Evolutionary conservation across 2,797 vertebrate species (phyloP).

Genomic region (Sylvia borin): DNA sequence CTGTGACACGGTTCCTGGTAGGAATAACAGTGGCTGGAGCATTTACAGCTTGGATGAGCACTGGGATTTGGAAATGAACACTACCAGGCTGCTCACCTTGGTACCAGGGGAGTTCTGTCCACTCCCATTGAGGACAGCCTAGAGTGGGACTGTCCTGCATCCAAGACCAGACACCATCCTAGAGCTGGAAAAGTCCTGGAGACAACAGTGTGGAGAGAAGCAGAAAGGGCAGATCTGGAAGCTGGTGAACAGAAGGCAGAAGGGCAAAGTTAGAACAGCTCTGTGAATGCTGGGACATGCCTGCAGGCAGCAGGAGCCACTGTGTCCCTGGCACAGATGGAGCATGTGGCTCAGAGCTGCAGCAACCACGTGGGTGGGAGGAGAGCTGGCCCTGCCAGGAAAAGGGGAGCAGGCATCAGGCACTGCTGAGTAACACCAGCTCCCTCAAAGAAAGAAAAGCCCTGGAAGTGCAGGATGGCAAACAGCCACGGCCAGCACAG

Average conservation of each 20-base stretch:
- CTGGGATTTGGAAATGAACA: neutral
- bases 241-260: constrained; percentile 33
- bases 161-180: neutral
- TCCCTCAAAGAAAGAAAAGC: neutral
- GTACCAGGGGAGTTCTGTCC: neutral
- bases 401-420: neutral
- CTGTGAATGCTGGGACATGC: neutral
- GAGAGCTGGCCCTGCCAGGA: neutral
- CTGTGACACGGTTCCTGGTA: accelerated
- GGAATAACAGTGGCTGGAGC: neutral
- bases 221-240: neutral
- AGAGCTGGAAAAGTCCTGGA: neutral
- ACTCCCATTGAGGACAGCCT: neutral
- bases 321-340: neutral
- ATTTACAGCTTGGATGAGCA: neutral
- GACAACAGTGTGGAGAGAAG: neutral
- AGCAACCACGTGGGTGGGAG: accelerated
- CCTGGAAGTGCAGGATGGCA: neutral
- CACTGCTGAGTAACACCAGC: accelerated
- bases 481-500: accelerated
- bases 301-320: neutral
- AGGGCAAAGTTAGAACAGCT: constrained; percentile 27
- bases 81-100: neutral
- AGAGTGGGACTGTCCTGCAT: neutral
- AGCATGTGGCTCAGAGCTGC: neutral